A percentile compares a stretch with the other conserved stretches of the same genome.
These are phyloP conservation scores for Pseudopodoces humilis DNA, from an alignment of 2,113 vertebrate genomes.

Conservation along the genomic window DNA sequence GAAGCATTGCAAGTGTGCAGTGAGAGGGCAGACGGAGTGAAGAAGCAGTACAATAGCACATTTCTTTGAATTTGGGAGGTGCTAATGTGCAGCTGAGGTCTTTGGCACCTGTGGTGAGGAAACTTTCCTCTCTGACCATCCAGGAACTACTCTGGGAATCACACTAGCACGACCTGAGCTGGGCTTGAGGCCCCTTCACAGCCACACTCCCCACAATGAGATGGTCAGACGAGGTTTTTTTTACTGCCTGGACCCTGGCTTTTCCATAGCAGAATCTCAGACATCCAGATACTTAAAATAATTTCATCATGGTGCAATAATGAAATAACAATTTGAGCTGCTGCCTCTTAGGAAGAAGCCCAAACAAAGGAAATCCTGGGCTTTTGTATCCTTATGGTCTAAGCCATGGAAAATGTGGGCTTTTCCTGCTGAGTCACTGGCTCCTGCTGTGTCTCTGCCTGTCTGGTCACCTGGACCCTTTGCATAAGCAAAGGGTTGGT, in stretches of 20 bases:
- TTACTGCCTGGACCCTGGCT: background rate
- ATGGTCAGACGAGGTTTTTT: background rate
- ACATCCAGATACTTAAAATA: background rate
- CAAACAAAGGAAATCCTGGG: background rate
- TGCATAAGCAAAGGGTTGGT: rapidly evolving
- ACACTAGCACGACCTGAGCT: background rate
- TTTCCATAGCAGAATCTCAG: background rate
- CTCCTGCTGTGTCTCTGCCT: background rate
- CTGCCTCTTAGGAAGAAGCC: background rate
- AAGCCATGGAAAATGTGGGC: background rate
- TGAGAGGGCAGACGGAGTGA: background rate
- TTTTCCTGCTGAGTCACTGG: background rate
- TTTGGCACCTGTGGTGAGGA: background rate
- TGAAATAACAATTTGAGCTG: background rate
- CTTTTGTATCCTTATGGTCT: background rate
- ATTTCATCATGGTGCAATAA: background rate
- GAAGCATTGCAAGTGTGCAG: background rate
- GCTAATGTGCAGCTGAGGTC: background rate
- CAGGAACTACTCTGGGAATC: background rate
- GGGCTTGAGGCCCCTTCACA: background rate
- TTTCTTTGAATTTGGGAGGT: background rate
- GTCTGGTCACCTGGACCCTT: background rate
- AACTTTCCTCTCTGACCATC: background rate
- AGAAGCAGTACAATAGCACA: background rate
- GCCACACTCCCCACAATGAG: background rate